Conservation (phyloP, 2,888 invertebrate genomes). For the Lasioglossum leucozonium region DNA sequence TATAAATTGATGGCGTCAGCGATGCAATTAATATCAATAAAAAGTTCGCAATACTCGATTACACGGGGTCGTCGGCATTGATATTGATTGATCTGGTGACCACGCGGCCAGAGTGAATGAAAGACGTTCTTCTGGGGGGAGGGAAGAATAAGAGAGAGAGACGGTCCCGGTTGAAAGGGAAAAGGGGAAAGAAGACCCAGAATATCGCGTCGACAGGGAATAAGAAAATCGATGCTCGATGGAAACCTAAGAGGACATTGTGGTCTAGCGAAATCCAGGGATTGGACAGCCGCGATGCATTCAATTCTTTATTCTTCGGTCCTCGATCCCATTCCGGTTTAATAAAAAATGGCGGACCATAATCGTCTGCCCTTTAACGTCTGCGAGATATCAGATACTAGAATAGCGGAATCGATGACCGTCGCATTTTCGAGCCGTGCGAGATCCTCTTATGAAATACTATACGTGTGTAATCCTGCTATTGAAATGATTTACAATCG, state of each 20-base stretch:
- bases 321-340: slow-evolving; percentile 33
- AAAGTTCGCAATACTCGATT: slow-evolving; percentile 45
- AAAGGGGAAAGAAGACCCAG: slow-evolving; percentile 48
- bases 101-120: slow-evolving; percentile 28
- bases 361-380: slow-evolving; percentile 36
- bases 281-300: slow-evolving; percentile 37
- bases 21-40: slow-evolving; percentile 45
- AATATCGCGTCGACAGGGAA: slow-evolving; percentile 28
- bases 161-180: slow-evolving; percentile 46
- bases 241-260: slow-evolving; percentile 54
- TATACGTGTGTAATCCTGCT: not conserved
- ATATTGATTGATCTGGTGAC: slow-evolving; percentile 43
- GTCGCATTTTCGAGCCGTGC: not conserved
- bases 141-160: slow-evolving; percentile 33
- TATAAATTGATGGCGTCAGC: slow-evolving; percentile 1
- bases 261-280: slow-evolving; percentile 42
- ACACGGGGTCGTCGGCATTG: slow-evolving; percentile 41
- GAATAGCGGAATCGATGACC: slow-evolving; percentile 18
- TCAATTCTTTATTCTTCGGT: slow-evolving; percentile 41
- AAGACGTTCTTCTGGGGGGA: slow-evolving; percentile 28
- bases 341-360: slow-evolving; percentile 31
- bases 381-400: not conserved
- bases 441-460: not conserved
- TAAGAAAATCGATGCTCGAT: slow-evolving; percentile 50
- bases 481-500: not conserved